Conservation (phyloP, 92 coral and sea anemone genomes). For the Porites rus region DNA sequence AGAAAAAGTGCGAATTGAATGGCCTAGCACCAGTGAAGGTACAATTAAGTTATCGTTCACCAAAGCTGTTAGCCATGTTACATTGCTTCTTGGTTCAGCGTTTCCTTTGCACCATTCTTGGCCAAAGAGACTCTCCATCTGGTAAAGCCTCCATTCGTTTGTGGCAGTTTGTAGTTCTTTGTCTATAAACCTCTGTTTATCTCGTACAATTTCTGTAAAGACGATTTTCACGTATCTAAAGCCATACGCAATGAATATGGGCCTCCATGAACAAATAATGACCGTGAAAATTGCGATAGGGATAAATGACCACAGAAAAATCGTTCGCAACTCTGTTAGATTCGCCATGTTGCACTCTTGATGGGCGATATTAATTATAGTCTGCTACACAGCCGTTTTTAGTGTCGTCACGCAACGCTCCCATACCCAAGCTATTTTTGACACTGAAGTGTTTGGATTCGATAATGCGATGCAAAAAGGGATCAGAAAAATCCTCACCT, state of each 20-base stretch:
- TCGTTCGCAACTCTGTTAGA: too few species aligned
- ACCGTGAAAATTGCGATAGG: neutral
- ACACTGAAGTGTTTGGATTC: too few species aligned
- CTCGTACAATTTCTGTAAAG: constrained; percentile 9
- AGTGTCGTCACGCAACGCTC: too few species aligned
- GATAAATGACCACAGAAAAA: neutral
- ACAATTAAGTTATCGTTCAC: constrained; percentile 67
- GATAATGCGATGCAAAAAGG: too few species aligned
- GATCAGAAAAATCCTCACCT: too few species aligned
- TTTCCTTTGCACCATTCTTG: constrained; percentile 55
- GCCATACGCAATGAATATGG: constrained; percentile 21
- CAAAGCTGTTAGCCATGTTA: constrained; percentile 71
- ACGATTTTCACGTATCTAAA: constrained; percentile 40
- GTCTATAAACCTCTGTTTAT: constrained; percentile 38
- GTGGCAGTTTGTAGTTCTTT: constrained; percentile 23
- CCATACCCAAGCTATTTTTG: too few species aligned
- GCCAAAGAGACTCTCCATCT: constrained; percentile 56
- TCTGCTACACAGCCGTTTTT: too few species aligned
- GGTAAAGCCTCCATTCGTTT: constrained; percentile 56
- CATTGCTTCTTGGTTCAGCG: constrained; percentile 22
- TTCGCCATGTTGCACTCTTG: too few species aligned
- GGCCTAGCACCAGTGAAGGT: constrained; percentile 72
- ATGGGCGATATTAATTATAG: too few species aligned
- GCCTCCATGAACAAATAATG: constrained; percentile 21
- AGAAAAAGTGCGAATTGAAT: constrained; percentile 66